Evolutionary conservation across 2,113 vertebrate species (phyloP).

Genomic region (Oenanthe oenanthe): DNA sequence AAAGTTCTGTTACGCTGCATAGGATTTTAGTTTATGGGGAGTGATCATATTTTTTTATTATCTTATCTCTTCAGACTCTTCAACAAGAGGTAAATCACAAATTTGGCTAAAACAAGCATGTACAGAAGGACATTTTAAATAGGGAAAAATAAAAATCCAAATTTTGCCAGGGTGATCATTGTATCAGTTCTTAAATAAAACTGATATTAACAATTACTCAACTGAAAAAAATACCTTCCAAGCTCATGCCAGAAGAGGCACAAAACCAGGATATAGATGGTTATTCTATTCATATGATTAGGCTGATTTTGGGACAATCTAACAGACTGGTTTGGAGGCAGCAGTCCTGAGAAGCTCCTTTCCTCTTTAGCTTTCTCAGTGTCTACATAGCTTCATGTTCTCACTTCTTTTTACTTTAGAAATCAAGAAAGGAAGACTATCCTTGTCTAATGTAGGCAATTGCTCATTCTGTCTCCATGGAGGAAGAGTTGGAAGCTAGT

Average conservation of each 20-base stretch:
- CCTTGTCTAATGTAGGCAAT: not conserved
- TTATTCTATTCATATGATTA: not conserved
- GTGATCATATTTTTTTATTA: not conserved
- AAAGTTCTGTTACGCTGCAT: not conserved
- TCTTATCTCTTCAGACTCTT: not conserved
- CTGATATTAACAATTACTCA: not conserved
- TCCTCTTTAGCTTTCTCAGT: not conserved
- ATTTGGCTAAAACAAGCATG: not conserved
- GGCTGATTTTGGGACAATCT: not conserved
- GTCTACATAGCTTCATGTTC: not conserved
- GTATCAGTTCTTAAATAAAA: not conserved
- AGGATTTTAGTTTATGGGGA: not conserved
- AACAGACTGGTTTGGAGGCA: not conserved
- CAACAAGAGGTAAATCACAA: not conserved
- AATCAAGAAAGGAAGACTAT: not conserved
- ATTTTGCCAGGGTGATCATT: not conserved
- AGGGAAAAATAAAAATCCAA: not conserved
- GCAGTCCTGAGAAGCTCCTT: not conserved
- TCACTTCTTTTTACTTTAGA: not conserved
- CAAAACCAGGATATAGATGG: not conserved
- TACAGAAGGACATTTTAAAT: not conserved
- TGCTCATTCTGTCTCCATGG: not conserved
- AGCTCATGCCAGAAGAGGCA: not conserved
- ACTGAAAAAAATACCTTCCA: not conserved
- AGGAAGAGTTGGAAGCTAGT: not conserved